phyloP scores from a whole-genome alignment of 2,797 vertebrate genomes.

The Lithobates pipiens region DNA sequence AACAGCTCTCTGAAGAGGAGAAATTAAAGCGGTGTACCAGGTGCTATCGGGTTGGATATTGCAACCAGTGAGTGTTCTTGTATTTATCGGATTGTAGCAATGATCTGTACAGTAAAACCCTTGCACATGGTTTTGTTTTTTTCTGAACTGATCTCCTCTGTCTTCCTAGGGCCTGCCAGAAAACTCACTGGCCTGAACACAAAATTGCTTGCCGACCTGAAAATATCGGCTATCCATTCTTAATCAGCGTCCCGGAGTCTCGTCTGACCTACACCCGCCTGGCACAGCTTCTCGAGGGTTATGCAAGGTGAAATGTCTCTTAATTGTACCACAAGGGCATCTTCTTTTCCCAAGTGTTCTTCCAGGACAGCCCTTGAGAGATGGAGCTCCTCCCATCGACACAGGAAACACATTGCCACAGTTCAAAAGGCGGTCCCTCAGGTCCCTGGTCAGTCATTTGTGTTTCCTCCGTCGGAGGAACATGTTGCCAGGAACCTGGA shows the following conservation, averaged over 20 bases:
- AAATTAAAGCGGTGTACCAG: constrained; percentile 95
- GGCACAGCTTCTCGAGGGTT: constrained; percentile 92
- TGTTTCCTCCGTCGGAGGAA: too few relatives aligned
- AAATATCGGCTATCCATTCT: constrained; percentile 93
- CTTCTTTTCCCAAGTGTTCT: too few relatives aligned
- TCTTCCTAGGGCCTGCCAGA: constrained; percentile 86
- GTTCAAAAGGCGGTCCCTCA: too few relatives aligned
- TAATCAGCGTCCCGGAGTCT: constrained; percentile 92
- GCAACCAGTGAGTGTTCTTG: constrained; percentile 90
- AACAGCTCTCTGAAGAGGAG: constrained; percentile 90
- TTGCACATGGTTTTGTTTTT: neutral
- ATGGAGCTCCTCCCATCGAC: too few relatives aligned
- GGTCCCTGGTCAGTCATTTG: too few relatives aligned
- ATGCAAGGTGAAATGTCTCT: constrained; percentile 86
- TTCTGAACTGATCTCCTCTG: neutral
- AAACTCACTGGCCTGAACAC: constrained; percentile 93
- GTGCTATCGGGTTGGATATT: constrained; percentile 97
- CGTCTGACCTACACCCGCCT: constrained; percentile 90
- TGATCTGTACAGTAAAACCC: too few relatives aligned
- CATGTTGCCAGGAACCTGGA: too few relatives aligned
- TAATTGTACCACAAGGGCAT: too few relatives aligned
- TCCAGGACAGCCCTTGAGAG: too few relatives aligned
- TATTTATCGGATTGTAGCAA: neutral
- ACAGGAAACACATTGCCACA: too few relatives aligned
- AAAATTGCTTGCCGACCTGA: constrained; percentile 90